These are phyloP conservation scores for Parnassius mnemosyne DNA, from an alignment of 2,888 invertebrate species.

Conservation along the genomic window DNA sequence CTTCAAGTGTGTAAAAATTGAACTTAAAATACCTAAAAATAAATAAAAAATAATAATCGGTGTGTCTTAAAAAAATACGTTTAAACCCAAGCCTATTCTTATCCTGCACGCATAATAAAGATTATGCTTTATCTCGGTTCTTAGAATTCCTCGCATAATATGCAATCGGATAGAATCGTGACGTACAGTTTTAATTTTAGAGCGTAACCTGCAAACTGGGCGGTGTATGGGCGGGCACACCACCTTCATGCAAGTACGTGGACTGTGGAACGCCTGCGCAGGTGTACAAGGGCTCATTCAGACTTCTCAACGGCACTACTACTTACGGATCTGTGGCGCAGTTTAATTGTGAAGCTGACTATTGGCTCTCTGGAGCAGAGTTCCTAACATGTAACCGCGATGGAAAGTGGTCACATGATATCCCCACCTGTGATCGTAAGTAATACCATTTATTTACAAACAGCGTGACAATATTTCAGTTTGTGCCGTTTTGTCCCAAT, in stretches of 20 bases:
- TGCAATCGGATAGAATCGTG: too few species aligned
- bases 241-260: constrained; percentile 91
- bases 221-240: constrained; percentile 90
- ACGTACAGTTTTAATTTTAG: constrained; percentile 58
- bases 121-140: too few species aligned
- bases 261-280: constrained; percentile 92
- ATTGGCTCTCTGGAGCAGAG: constrained; percentile 89
- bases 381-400: constrained; percentile 88
- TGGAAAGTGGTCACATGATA: constrained; percentile 92
- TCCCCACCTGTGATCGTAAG: constrained; percentile 92
- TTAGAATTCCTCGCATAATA: too few species aligned
- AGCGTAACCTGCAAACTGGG: constrained; percentile 91
- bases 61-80: too few species aligned
- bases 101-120: too few species aligned
- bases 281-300: constrained; percentile 87
- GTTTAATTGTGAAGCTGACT: constrained; percentile 90
- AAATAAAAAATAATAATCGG: too few species aligned
- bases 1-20: too few species aligned
- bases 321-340: constrained; percentile 89
- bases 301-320: constrained; percentile 88
- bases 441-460: constrained; percentile 22
- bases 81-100: too few species aligned
- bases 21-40: too few species aligned
- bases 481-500: too few species aligned
- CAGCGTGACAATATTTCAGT: too few species aligned